phyloP scores from a whole-genome alignment of 2,888 invertebrate genomes.

The Drosophila mettleri region DNA sequence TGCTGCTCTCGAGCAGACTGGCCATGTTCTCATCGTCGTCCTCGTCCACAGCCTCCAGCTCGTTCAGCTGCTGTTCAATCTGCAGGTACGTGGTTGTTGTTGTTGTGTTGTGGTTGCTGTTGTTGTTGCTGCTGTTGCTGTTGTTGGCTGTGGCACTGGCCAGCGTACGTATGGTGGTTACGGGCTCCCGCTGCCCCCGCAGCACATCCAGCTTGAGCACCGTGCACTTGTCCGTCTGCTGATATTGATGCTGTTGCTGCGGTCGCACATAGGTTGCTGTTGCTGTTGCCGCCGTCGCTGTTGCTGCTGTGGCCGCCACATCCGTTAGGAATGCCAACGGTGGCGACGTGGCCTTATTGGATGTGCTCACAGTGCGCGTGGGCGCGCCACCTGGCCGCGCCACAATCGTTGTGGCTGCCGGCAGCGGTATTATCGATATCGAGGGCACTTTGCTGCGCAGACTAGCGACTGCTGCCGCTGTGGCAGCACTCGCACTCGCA shows the following conservation, averaged over 20 bases:
- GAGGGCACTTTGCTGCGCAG: slow-evolving; percentile 83
- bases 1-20: slow-evolving; percentile 43
- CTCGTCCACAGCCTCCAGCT: slow-evolving; percentile 61
- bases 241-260: slow-evolving; percentile 83
- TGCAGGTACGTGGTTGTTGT: slow-evolving; percentile 66
- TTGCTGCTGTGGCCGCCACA: slow-evolving; percentile 13
- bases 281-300: slow-evolving; percentile 18
- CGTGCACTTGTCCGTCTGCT: slow-evolving; percentile 84
- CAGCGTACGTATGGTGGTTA: slow-evolving; percentile 51
- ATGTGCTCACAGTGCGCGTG: slow-evolving; percentile 67
- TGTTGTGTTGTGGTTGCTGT: slow-evolving; percentile 20
- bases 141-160: slow-evolving; percentile 27
- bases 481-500: slow-evolving; percentile 66
- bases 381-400: slow-evolving; percentile 29
- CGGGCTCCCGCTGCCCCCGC: slow-evolving; percentile 55
- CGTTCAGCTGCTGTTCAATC: slow-evolving; percentile 72
- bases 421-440: slow-evolving; percentile 84
- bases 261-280: slow-evolving; percentile 68
- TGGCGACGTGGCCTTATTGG: slow-evolving; percentile 82
- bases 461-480: slow-evolving; percentile 72
- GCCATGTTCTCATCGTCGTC: slow-evolving; percentile 63
- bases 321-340: slow-evolving; percentile 72
- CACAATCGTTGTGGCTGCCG: slow-evolving; percentile 64
- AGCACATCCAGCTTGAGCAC: slow-evolving; percentile 81
- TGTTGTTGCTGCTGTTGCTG: not conserved